phyloP scores from a whole-genome alignment of 2,113 vertebrate genomes.

The Rhegmatorhina hoffmannsi region DNA sequence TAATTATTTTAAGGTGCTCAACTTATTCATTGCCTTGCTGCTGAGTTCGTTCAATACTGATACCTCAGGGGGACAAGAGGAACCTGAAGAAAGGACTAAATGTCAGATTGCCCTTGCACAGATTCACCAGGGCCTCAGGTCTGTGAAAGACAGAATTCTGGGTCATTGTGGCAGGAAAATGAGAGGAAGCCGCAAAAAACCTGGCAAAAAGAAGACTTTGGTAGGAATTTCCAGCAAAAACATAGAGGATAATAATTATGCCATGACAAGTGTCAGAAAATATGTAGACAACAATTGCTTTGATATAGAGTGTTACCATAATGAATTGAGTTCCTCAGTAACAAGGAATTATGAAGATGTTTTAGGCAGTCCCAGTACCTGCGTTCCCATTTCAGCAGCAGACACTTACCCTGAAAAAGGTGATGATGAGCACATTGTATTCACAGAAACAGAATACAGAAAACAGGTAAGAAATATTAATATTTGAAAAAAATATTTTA shows the following conservation, averaged over 20 bases:
- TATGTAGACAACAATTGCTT: constrained; percentile 63
- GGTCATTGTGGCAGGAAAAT: background rate
- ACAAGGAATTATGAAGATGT: constrained; percentile 74
- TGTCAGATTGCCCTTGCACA: constrained; percentile 83
- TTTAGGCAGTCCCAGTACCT: constrained; percentile 67
- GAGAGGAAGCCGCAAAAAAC: background rate
- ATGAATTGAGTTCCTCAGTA: constrained; percentile 62
- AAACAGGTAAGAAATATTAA: constrained; percentile 55
- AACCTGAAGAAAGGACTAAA: constrained; percentile 80
- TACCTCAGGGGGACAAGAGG: constrained; percentile 74
- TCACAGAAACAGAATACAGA: background rate
- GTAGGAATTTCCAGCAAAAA: background rate
- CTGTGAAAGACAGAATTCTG: constrained; percentile 23
- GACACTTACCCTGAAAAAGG: constrained; percentile 55
- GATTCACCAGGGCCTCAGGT: constrained; percentile 71
- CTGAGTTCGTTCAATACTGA: constrained; percentile 92
- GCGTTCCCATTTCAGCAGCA: constrained; percentile 80
- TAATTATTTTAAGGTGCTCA: constrained; percentile 83
- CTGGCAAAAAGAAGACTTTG: background rate
- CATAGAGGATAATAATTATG: constrained; percentile 68
- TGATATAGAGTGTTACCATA: constrained; percentile 21
- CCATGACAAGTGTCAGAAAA: constrained; percentile 14
- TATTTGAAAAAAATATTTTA: background rate
- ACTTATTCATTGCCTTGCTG: constrained; percentile 92
- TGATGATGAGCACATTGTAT: background rate